A percentile compares a stretch with the other conserved stretches of the same genome.
Conservation (phyloP, 2,888 invertebrate species). For the Diadegma fenestrale region DNA sequence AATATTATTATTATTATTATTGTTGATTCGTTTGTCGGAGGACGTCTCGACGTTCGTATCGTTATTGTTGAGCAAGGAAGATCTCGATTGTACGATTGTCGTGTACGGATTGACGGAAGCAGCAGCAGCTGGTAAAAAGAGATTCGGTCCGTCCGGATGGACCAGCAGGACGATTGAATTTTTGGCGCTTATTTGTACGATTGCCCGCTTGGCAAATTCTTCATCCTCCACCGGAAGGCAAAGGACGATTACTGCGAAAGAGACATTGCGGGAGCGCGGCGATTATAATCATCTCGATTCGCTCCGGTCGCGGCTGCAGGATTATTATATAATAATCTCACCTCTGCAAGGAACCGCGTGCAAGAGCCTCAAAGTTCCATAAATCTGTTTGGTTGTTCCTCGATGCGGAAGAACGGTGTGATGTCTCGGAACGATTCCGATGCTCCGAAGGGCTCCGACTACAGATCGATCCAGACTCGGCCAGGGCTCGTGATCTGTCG, state of each 20-base stretch:
- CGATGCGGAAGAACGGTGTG: constrained; percentile 85
- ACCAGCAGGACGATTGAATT: constrained; percentile 85
- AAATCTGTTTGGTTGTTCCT: constrained; percentile 83
- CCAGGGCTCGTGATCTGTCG: constrained; percentile 87
- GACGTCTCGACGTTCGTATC: constrained; percentile 28
- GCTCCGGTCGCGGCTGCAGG: too few species aligned
- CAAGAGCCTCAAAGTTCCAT: constrained; percentile 84
- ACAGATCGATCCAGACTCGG: constrained; percentile 86
- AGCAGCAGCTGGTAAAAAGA: constrained; percentile 77
- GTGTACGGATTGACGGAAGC: constrained; percentile 55
- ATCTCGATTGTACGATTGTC: constrained; percentile 51
- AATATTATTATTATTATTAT: too few species aligned
- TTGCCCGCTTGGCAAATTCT: constrained; percentile 81
- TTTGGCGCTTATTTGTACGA: constrained; percentile 84
- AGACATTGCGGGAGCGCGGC: too few species aligned
- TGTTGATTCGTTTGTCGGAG: constrained; percentile 47
- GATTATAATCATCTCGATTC: too few species aligned
- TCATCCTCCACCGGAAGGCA: constrained; percentile 85
- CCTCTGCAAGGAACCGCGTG: constrained; percentile 86
- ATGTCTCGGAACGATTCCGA: constrained; percentile 86
- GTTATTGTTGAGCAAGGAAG: constrained; percentile 46
- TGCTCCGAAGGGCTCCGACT: constrained; percentile 85
- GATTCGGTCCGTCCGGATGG: constrained; percentile 82
- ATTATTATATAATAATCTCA: too few species aligned
- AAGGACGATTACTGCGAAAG: constrained; percentile 84